These are phyloP conservation scores for Sylvilagus floridanus DNA, from an alignment of 2,797 vertebrate species.

Conservation along the genomic window DNA sequence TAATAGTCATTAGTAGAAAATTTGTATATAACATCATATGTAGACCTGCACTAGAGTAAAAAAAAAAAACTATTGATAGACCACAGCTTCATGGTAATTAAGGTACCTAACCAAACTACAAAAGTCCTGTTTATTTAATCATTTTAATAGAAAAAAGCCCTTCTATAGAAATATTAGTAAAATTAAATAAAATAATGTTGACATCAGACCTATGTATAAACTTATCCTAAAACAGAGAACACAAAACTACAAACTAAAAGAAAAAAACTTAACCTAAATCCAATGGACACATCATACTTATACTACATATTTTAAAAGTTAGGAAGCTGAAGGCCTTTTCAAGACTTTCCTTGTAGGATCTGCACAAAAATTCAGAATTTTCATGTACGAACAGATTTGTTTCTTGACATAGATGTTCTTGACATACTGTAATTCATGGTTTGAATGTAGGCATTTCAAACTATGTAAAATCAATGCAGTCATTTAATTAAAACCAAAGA, in stretches of 20 bases:
- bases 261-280: neutral
- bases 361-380: neutral
- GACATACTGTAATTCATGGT: neutral
- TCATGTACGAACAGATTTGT: neutral
- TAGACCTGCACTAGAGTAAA: neutral
- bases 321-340: neutral
- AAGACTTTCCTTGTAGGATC: neutral
- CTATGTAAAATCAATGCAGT: neutral
- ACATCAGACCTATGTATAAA: neutral
- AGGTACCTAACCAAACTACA: neutral
- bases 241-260: neutral
- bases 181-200: conserved; percentile 13
- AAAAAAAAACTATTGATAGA: neutral
- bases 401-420: neutral
- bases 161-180: neutral
- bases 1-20: neutral
- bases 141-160: neutral
- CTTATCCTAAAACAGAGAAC: neutral
- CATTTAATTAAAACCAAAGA: neutral
- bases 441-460: neutral
- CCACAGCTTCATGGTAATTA: neutral
- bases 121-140: neutral
- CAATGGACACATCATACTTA: neutral
- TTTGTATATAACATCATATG: neutral
- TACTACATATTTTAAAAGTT: neutral